These are phyloP conservation scores for Anticlea derivata DNA, from an alignment of 2,888 invertebrate species.

Conservation along the genomic window DNA sequence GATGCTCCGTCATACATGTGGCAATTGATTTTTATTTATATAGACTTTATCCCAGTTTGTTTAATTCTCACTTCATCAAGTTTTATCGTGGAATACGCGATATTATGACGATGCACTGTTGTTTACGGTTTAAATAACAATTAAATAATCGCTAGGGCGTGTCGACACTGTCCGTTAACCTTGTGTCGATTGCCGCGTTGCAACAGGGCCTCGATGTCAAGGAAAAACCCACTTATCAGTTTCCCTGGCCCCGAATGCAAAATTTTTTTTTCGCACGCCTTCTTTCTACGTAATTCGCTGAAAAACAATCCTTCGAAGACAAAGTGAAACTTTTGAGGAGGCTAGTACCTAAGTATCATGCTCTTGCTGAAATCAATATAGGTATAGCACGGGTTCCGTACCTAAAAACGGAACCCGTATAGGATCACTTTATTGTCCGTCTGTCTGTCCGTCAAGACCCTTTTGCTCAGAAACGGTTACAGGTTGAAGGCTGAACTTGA, in stretches of 20 bases:
- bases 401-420: no score
- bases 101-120: constrained; percentile 56
- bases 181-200: constrained; percentile 79
- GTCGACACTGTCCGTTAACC: constrained; percentile 66
- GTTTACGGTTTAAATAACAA: constrained; percentile 77
- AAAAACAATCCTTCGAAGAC: constrained; percentile 26
- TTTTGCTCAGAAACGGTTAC: no score
- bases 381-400: no score
- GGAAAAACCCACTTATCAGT: constrained; percentile 80
- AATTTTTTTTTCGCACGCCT: constrained; percentile 52
- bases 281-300: constrained; percentile 36
- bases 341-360: no score
- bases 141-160: constrained; percentile 82
- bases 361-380: no score
- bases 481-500: no score
- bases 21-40: no score
- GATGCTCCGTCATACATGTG: no score
- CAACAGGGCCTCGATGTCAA: constrained; percentile 81
- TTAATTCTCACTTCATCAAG: constrained; percentile 42
- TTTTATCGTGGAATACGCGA: constrained; percentile 49
- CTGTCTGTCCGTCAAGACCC: no score
- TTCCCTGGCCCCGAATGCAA: constrained; percentile 76
- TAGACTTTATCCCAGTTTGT: no score
- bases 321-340: constrained; percentile 30
- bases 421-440: no score